Evolutionary conservation across 2,888 invertebrate genomes (phyloP), one percentile per base, ranked within the genome.

Genomic region (Thyatira batis): DNA sequence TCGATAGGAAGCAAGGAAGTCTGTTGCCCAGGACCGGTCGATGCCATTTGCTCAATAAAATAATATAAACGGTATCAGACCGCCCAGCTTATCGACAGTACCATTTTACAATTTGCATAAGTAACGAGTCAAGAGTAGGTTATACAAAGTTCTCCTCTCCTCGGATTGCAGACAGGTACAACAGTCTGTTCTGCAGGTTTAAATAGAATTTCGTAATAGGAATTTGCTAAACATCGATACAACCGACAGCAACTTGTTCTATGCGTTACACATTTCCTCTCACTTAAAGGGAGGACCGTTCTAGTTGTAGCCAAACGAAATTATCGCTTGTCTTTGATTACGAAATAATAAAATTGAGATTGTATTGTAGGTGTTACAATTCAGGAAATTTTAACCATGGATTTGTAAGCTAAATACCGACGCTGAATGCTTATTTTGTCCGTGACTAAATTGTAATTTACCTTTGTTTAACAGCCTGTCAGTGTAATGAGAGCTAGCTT

Each of bases 161-260:
- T 59, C 55, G 53, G 51, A 33, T 45, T 21, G 49, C 55, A 50
- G 53, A 46, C 55, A 50, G 53, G 49, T 53, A 28, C 48, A 39
- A 54, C 27, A 53, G 23, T 45, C 33, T 57, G 13, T 43, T 52
- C 30, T 20, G 49, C 51, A 53, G 58, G 39, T 43, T 52, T 57
- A 63, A 57, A 57, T 52, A 51, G 61, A 43, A 65, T 69, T 61
- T 63, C 60, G 57, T 57, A 66, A 69, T 56, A n/a, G 53, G 53
- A 54, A 55, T 58, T 55, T 54, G 53, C 56, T 56, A 53, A 21
- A 44, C 52, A 54, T 49, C 57, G 54, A 59, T 45, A 62, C n/a
- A n/a, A n/a, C n/a, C n/a, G 51, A 55, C 52, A 48, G 4, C 46
- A n/a, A 48, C 52, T 52, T 56, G 52, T 51, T 54, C 44, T 54